phyloP scores from a whole-genome alignment of 1,140 invertebrate species.

The Eubasilissa regina region DNA sequence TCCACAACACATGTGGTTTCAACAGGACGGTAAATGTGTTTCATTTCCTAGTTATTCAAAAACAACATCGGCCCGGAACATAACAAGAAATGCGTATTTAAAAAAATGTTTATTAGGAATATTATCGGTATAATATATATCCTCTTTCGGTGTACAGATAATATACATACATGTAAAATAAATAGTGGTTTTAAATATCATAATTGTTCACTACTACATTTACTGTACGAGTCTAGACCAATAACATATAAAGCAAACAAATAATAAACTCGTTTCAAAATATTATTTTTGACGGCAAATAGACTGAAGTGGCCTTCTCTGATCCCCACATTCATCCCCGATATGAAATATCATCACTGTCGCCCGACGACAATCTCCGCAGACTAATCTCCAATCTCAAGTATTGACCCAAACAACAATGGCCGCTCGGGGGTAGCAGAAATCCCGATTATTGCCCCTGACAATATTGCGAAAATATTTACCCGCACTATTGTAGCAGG shows the following conservation, averaged over 20 bases:
- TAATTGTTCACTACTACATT: too few relatives aligned
- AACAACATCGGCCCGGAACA: too few relatives aligned
- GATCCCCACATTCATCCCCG: neutral
- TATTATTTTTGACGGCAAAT: conserved; percentile 37
- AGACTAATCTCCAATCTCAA: conserved; percentile 40
- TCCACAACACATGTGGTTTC: too few relatives aligned
- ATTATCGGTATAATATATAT: too few relatives aligned
- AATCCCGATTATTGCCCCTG: conserved; percentile 57
- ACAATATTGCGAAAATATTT: conserved; percentile 61
- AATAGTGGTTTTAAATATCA: too few relatives aligned
- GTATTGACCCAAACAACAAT: conserved; percentile 44
- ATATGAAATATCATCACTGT: conserved; percentile 35
- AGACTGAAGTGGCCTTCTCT: conserved; percentile 2
- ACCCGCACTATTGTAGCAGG: conserved; percentile 53
- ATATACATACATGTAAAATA: too few relatives aligned
- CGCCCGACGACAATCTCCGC: conserved; percentile 8
- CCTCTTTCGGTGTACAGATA: too few relatives aligned
- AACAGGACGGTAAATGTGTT: too few relatives aligned
- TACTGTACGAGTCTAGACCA: too few relatives aligned
- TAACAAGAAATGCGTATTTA: too few relatives aligned
- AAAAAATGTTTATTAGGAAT: too few relatives aligned
- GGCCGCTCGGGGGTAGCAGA: neutral
- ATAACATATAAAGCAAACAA: neutral
- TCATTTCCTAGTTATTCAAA: too few relatives aligned
- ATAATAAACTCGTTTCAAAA: conserved; percentile 22